Conservation (phyloP, 2,888 invertebrate genomes). For the Drosophila maculinotata region DNA sequence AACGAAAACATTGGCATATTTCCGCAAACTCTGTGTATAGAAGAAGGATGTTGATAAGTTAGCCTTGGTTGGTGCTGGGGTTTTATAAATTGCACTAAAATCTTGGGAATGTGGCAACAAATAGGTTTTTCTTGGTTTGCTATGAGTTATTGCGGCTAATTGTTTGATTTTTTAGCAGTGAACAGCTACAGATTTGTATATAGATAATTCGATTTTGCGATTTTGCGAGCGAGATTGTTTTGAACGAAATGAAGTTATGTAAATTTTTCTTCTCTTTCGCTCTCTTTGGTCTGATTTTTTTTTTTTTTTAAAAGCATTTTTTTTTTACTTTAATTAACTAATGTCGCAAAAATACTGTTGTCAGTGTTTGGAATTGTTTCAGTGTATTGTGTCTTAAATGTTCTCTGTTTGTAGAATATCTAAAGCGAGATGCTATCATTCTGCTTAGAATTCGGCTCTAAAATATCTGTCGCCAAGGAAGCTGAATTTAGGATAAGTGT, state of each 20-base stretch:
- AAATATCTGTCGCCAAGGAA: constrained; percentile 21
- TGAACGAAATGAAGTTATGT: constrained; percentile 52
- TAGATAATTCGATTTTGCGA: constrained; percentile 44
- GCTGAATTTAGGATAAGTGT: constrained; percentile 12
- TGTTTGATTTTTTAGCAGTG: constrained; percentile 42
- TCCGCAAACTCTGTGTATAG: constrained; percentile 26
- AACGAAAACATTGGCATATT: constrained; percentile 51
- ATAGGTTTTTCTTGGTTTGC: constrained; percentile 38
- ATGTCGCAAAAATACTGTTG: constrained; percentile 68
- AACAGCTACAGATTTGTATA: constrained; percentile 45
- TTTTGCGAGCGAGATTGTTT: constrained; percentile 66
- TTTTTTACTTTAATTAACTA: constrained; percentile 41
- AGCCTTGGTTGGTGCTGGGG: constrained; percentile 30
- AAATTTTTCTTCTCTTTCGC: constrained; percentile 75
- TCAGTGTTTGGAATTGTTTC: constrained; percentile 34
- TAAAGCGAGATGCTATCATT: constrained; percentile 19
- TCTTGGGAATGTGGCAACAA: constrained; percentile 35
- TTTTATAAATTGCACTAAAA: constrained; percentile 37
- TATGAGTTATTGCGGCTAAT: constrained; percentile 67
- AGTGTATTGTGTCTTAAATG: constrained; percentile 9
- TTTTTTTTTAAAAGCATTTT: constrained; percentile 45
- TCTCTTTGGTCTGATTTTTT: constrained; percentile 67
- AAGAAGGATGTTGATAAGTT: background rate
- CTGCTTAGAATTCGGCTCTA: constrained; percentile 17
- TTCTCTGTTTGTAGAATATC: constrained; percentile 25